phyloP scores from a whole-genome alignment of 2,113 vertebrate species.

The Tenebrosternarchus preto region DNA sequence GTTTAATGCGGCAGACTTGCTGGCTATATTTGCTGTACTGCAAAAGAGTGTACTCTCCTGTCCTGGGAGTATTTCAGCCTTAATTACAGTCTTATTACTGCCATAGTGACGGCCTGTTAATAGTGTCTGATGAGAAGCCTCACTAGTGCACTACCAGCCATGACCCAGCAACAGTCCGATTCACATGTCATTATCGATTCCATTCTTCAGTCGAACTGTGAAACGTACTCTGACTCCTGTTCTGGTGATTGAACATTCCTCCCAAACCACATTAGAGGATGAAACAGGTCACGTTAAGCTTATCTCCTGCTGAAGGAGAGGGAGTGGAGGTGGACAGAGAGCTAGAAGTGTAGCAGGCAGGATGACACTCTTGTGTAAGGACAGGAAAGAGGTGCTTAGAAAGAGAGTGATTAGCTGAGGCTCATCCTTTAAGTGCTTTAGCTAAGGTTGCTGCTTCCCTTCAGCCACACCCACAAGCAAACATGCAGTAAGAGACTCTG shows the following conservation, averaged over 20 bases:
- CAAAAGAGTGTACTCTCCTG: neutral
- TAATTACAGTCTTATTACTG: conserved; percentile 5
- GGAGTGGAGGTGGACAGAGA: neutral
- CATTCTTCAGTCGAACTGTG: neutral
- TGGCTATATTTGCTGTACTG: neutral
- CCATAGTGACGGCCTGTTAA: conserved; percentile 29
- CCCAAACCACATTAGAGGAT: conserved; percentile 15
- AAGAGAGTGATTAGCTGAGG: conserved; percentile 62
- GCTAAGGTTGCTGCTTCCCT: conserved; percentile 70
- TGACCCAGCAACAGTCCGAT: conserved; percentile 20
- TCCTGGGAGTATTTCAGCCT: neutral
- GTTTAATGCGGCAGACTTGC: conserved; percentile 21
- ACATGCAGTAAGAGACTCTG: neutral
- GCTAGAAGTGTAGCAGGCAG: conserved; percentile 46
- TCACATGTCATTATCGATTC: conserved; percentile 12
- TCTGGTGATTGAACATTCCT: conserved; percentile 1
- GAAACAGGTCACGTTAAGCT: conserved; percentile 16
- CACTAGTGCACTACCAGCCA: neutral
- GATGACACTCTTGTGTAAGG: conserved; percentile 55
- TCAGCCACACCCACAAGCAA: neutral
- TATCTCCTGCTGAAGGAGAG: neutral
- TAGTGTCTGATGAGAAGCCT: conserved; percentile 9
- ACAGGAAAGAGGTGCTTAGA: conserved; percentile 51
- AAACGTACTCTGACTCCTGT: conserved; percentile 18
- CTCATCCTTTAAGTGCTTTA: conserved; percentile 76